Base-by-base conservation (phyloP, 2,888 invertebrate species). In the Dioctria rufipes region DNA sequence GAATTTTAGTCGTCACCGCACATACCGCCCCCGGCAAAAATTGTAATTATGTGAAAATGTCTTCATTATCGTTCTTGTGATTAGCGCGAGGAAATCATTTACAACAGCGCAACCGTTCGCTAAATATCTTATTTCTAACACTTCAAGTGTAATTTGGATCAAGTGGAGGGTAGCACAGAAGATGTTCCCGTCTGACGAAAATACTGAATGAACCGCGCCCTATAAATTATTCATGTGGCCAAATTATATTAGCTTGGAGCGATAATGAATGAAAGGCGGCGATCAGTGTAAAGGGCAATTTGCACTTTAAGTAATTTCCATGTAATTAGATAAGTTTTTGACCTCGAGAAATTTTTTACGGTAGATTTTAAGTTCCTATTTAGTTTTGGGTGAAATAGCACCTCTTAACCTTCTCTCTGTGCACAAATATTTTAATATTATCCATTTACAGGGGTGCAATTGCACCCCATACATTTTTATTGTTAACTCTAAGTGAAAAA, bases 1-100 rank as follows among this genome's bases (percentile, higher is more conserved):
- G 11, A 51, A 9, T n/a, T n/a, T n/a, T n/a, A n/a, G n/a, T n/a
- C n/a, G n/a, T 51, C 65, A 42, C 65, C 65, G 6, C 11, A 25
- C 25, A 25, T 25, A 25, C 6, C 3, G 13, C 13, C 60, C n/a
- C 11, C 69, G 39, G 11, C 54, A 37, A 37, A 13, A 37, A 39
- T 58, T n/a, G 13, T 37, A 11, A 75, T 60, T n/a, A 25, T 13
- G 25, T 61, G n/a, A 77, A 77, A 77, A 60, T 42, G 39, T 49
- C 77, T 77, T 77, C 63, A 77, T 77, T 77, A 63, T 46, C 63
- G 39, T 39, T 13, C 60, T 63, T 42, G 58, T 77, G 61, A 77
- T 77, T 77, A 77, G 39, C 49, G 40, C 11, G 5, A 46, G 5
- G 25, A 25, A 43, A 43, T 5, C 25, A 13, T 43, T 75, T 75